Percentiles rank a stretch among this genome's conserved stretches.
phyloP scores from a whole-genome alignment of 2,113 vertebrate species.

The Poeciliopsis turrubarensis region DNA sequence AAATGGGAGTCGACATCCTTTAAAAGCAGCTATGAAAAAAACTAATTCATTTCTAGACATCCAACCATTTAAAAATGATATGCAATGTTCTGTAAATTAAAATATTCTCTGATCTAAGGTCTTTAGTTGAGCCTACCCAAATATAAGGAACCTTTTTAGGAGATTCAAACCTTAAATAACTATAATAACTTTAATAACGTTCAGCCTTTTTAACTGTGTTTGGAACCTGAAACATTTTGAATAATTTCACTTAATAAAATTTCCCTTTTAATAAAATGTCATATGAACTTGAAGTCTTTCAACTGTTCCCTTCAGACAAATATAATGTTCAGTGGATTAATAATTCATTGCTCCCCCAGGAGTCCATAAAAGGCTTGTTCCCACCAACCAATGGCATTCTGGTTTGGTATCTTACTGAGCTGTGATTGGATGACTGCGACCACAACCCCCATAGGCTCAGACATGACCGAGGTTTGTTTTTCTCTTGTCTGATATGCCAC shows the following conservation, averaged over 20 bases:
- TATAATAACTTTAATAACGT: no score
- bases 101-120: background rate
- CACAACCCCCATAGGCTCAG: constrained; percentile 38
- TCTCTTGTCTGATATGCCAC: background rate
- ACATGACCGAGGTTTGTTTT: background rate
- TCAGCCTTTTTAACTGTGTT: no score
- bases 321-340: constrained; percentile 15
- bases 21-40: background rate
- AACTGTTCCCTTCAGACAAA: background rate
- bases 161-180: no score
- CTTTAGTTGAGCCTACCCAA: background rate
- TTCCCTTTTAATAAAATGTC: background rate
- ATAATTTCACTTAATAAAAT: background rate
- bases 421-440: constrained; percentile 52
- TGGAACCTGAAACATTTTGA: background rate
- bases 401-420: constrained; percentile 4
- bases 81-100: background rate
- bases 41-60: no score
- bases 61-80: no score
- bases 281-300: background rate
- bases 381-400: background rate
- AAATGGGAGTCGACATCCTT: background rate
- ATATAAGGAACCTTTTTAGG: background rate
- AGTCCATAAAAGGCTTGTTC: background rate
- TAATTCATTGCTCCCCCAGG: constrained; percentile 23